Evolutionary conservation across 2,888 invertebrate species (phyloP).

Genomic region (Drosophila nr. fundita): DNA sequence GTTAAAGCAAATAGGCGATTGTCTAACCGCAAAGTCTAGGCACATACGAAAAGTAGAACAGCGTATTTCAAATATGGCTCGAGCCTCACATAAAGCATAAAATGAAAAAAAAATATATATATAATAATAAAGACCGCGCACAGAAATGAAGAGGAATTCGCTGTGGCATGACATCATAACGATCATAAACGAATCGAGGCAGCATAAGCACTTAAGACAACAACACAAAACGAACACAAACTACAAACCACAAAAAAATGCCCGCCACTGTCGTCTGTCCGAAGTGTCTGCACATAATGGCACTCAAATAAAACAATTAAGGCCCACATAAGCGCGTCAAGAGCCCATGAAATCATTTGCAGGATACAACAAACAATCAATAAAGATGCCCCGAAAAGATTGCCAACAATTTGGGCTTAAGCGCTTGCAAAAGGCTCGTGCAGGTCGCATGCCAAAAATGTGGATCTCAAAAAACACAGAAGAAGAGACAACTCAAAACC

Average conservation of each 20-base stretch:
- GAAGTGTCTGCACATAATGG: slow-evolving; percentile 78
- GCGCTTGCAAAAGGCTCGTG: slow-evolving; percentile 72
- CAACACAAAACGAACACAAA: slow-evolving; percentile 24
- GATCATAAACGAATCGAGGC: slow-evolving; percentile 60
- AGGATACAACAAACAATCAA: slow-evolving; percentile 58
- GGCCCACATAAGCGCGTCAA: slow-evolving; percentile 76
- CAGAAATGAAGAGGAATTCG: slow-evolving; percentile 69
- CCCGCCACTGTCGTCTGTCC: slow-evolving; percentile 36
- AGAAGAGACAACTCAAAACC: slow-evolving; percentile 5
- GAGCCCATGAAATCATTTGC: slow-evolving; percentile 75
- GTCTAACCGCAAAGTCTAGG: slow-evolving; percentile 63
- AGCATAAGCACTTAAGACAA: slow-evolving; percentile 61
- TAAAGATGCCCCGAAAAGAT: slow-evolving; percentile 70
- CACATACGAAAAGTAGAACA: slow-evolving; percentile 74
- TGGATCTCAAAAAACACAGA: slow-evolving; percentile 27
- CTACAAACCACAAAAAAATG: slow-evolving; percentile 9
- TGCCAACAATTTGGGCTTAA: slow-evolving; percentile 70
- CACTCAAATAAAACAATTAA: slow-evolving; percentile 79
- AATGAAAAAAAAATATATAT: slow-evolving; percentile 22
- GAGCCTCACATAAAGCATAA: slow-evolving; percentile 42
- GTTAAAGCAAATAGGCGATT: slow-evolving; percentile 68
- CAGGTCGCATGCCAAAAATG: slow-evolving; percentile 82
- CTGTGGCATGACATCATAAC: slow-evolving; percentile 75
- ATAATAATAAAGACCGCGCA: slow-evolving; percentile 29
- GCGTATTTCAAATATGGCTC: slow-evolving; percentile 53